Percentiles rank a stretch among this genome's conserved stretches.
These are phyloP conservation scores for Tauraco erythrolophus DNA, from an alignment of 2,113 vertebrate species.

Conservation along the genomic window DNA sequence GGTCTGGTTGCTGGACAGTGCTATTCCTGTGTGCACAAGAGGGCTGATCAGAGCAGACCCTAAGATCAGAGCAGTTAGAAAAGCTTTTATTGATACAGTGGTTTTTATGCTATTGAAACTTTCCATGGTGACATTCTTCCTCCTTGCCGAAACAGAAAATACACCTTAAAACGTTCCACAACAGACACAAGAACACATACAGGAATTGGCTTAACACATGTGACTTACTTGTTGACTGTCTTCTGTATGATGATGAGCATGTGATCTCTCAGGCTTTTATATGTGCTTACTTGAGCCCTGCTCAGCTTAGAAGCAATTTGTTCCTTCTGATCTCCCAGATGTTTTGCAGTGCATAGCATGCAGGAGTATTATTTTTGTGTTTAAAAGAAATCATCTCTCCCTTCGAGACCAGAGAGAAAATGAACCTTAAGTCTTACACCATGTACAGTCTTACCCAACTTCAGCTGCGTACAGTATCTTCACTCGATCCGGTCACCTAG, in stretches of 20 bases:
- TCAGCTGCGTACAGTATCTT: background rate
- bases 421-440: background rate
- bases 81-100: background rate
- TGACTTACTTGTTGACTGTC: background rate
- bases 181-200: background rate
- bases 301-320: background rate
- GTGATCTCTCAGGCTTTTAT: background rate
- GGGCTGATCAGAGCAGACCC: background rate
- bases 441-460: background rate
- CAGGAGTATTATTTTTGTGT: background rate
- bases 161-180: background rate
- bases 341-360: background rate
- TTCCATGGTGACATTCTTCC: background rate
- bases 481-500: background rate
- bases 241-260: background rate
- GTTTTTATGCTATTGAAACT: background rate
- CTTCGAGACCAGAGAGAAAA: background rate
- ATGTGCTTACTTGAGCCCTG: background rate
- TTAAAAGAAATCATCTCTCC: background rate
- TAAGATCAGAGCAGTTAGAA: background rate
- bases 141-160: background rate
- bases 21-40: background rate
- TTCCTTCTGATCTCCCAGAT: background rate
- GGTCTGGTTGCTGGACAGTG: background rate
- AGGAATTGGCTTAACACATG: background rate